Evolutionary conservation across 2,888 invertebrate species (phyloP).

Genomic region (Drosophila stalkeri): DNA sequence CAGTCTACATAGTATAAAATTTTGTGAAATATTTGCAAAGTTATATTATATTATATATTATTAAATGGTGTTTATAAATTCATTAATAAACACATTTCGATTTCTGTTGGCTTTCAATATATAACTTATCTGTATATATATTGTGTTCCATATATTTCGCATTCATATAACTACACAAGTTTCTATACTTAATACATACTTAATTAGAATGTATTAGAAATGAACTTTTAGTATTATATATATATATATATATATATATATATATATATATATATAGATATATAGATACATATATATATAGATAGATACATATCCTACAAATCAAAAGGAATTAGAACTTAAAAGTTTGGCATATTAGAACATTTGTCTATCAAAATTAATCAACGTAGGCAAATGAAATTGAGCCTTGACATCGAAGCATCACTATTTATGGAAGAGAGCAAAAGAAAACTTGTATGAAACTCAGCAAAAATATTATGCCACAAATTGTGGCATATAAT

Average conservation of each 20-base stretch:
- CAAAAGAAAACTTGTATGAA: background rate
- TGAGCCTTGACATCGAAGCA: background rate
- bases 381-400: background rate
- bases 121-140: background rate
- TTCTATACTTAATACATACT: background rate
- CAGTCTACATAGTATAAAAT: no score
- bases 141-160: background rate
- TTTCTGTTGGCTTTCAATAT: background rate
- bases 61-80: no score
- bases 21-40: no score
- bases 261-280: constrained; percentile 20
- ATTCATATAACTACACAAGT: background rate
- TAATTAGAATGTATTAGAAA: background rate
- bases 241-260: constrained; percentile 8
- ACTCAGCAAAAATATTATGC: background rate
- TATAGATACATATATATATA: no score
- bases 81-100: no score
- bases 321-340: background rate
- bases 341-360: background rate
- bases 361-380: background rate
- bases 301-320: no score
- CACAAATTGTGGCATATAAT: constrained; percentile 6
- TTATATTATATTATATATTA: no score
- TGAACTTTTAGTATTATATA: background rate
- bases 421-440: background rate